Base-by-base conservation (phyloP, 2,888 invertebrate genomes). In the Phaonia tiefii region DNA sequence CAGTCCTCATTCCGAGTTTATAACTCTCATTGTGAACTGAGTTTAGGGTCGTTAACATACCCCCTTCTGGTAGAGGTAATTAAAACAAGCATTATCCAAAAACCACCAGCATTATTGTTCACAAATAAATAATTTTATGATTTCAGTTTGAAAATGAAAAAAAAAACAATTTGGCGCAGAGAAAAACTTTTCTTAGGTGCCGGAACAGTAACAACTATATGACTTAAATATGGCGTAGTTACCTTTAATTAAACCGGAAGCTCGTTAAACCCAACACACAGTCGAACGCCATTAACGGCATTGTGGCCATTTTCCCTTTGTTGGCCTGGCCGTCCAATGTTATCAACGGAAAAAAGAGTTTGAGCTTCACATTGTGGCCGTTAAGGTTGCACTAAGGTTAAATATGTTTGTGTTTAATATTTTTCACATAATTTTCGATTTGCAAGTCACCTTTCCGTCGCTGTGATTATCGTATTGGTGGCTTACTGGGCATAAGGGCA, bases 381-480 rank as follows among this genome's bases (percentile, higher is more conserved):
- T 42, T 49, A 49, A 49, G 46, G 66, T 20, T 17, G 37, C 39
- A 20, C 39, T 73, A 26, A 25, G 44, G 56, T 42, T 51, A 75
- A 60, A 79, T 42, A 17, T 63, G 60, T 25, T 54, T 46, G 26
- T 58, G 56, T 74, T 71, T 44, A 67, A 71, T 75, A 71, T 77
- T 78, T 74, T 72, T 81, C 70, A 58, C 66, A 74, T 77, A 60
- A 80, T 71, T 71, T 71, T 74, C 67, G 46, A 51, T 74, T 80
- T 66, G 73, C 77, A 54, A 72, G 63, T 72, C 71, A 71, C n/a
- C 11, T 54, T 42, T 25, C 20, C 20, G 20, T 10, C 20, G 54
- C 54, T 13, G 25, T 22, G 20, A 54, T 20, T 17, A 22, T 42
- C 20, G 60, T 39, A n/a, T 15, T 49, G 10, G 10, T 25, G 42